phyloP scores from a whole-genome alignment of 2,113 vertebrate species.

The Hirundichthys speculiger region DNA sequence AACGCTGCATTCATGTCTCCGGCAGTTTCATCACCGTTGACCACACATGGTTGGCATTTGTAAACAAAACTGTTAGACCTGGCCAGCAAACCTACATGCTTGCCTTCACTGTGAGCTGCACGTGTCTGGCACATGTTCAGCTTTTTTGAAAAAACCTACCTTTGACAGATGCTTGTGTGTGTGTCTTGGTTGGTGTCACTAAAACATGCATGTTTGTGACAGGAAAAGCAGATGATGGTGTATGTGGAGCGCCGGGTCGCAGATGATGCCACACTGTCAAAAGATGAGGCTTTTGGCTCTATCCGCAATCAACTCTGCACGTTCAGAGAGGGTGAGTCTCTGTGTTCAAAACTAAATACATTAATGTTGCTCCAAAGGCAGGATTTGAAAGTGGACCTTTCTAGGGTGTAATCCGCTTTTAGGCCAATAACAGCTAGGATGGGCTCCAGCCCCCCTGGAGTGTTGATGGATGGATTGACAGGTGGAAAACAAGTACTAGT shows the following conservation, averaged over 20 bases:
- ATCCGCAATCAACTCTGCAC: conserved; percentile 84
- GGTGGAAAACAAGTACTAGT: too few relatives aligned
- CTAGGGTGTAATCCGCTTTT: too few relatives aligned
- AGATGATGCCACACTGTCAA: conserved; percentile 77
- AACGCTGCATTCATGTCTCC: conserved; percentile 17
- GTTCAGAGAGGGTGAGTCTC: conserved; percentile 81
- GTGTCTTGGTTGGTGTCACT: too few relatives aligned
- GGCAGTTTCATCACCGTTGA: conserved; percentile 12
- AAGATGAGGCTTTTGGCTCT: conserved; percentile 76
- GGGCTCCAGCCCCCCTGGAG: too few relatives aligned
- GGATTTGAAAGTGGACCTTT: too few relatives aligned
- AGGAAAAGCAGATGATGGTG: conserved; percentile 86
- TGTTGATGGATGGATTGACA: too few relatives aligned
- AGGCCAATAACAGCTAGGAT: too few relatives aligned
- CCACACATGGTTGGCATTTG: conserved; percentile 19
- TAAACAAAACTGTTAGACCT: conserved; percentile 1
- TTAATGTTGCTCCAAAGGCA: not conserved
- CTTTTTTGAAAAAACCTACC: not conserved
- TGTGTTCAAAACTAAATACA: not conserved
- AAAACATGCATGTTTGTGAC: conserved; percentile 7
- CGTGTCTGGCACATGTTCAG: conserved; percentile 7
- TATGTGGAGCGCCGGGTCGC: conserved; percentile 85
- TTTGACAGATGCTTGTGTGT: not conserved
- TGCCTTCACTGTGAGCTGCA: not conserved
- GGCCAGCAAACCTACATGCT: conserved; percentile 3